Evolutionary conservation across 2,113 vertebrate species (phyloP), one percentile per base, ranked within the genome.

Genomic region (Pterocles burchelli): DNA sequence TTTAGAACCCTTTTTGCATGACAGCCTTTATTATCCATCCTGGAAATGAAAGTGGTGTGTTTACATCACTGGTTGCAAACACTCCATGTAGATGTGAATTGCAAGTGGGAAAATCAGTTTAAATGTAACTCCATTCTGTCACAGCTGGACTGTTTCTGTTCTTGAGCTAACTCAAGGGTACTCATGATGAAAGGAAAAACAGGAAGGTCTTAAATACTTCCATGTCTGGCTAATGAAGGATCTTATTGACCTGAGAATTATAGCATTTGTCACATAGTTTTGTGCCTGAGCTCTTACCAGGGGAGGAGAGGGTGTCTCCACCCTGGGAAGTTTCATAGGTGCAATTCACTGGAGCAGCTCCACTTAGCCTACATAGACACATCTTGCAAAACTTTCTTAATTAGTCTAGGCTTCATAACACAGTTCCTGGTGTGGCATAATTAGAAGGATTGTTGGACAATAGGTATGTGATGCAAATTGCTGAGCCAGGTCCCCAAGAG

Each of bases 191-290:
- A 74, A 93, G 57, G 25, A 11, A 80, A 75, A 70, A 0, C 19
- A 81, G 16, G 31, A 48, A 41, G 45, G 38, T 38, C 21, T 65
- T n/a, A 48, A 85, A 6, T 13, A 34, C 48, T 34, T 48, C 26
- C 25, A 52, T 22, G 5, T 21, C 38, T 71, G 66, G 38, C 7
- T 91, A 28, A 70, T 36, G 68, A 80, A 80, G 67, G 31, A 33
- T 31, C 49, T 46, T 45, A 38, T 1, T 52, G n/a, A 66, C 29
- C 17, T 57, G 31, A 66, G 61, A 77, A 54, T 76, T 72, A 72
- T 16, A 49, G 18, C 15, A 59, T 83, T 72, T 1, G 0, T 59
- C 62, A 31, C 0, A 2, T 0, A 28, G 20, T 17, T 89, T 19
- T 73, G 71, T 70, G 36, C n/a, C 43, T 9, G 41, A 85, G 46